Percentiles rank a stretch among this genome's conserved stretches.
These are phyloP conservation scores for Sebastes matsubarae DNA, from an alignment of 2,797 vertebrate species.

Conservation along the genomic window DNA sequence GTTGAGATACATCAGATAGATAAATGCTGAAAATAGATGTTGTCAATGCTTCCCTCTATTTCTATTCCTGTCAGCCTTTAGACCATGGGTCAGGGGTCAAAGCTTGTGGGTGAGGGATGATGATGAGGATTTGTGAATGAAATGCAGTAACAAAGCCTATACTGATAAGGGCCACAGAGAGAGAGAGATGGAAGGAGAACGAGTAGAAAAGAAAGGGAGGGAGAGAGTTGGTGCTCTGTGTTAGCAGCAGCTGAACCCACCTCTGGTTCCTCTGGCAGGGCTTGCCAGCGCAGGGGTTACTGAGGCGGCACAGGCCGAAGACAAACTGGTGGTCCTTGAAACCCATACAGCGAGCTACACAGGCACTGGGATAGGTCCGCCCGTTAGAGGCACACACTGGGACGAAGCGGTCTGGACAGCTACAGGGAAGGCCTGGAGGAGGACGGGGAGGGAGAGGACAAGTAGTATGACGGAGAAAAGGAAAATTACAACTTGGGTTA, in stretches of 20 bases:
- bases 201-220: neutral
- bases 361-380: slow-evolving; percentile 94
- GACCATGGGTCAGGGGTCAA: neutral
- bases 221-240: neutral
- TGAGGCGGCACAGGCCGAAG: slow-evolving; percentile 90
- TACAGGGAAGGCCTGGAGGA: slow-evolving; percentile 90
- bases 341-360: slow-evolving; percentile 94
- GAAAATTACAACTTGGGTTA: too few relatives aligned
- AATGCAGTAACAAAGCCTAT: neutral
- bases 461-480: neutral
- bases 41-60: neutral
- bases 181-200: neutral
- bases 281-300: slow-evolving; percentile 88
- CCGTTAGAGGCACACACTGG: slow-evolving; percentile 94
- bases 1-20: neutral
- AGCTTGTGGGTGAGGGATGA: neutral
- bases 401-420: slow-evolving; percentile 93
- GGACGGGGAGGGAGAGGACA: neutral
- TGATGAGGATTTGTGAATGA: neutral
- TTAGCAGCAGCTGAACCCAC: slow-evolving; percentile 65
- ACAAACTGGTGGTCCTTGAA: slow-evolving; percentile 93
- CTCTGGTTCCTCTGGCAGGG: slow-evolving; percentile 91
- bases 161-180: neutral
- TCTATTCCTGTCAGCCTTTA: neutral
- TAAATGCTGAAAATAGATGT: neutral